A percentile compares a stretch with the other conserved stretches of the same genome.
phyloP scores from a whole-genome alignment of 1,140 invertebrate genomes.

The Hesperophylax magnus region DNA sequence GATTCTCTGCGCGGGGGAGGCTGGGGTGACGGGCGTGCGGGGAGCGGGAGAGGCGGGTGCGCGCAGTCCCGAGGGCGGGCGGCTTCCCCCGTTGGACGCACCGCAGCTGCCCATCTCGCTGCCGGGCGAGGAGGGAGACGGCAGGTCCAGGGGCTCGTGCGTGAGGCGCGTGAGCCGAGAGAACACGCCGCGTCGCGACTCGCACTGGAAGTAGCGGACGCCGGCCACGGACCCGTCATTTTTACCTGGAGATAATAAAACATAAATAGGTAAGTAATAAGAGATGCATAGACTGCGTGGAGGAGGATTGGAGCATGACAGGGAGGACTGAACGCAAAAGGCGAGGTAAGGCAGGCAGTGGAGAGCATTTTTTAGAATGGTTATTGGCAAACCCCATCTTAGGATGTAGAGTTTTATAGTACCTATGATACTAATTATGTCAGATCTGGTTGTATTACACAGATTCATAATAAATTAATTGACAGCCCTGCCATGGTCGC shows the following conservation, averaged over 20 bases:
- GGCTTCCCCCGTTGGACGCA: constrained; percentile 31
- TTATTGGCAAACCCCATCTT: too few relatives aligned
- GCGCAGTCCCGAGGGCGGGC: constrained; percentile 61
- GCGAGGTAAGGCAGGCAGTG: too few relatives aligned
- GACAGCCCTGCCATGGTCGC: too few relatives aligned
- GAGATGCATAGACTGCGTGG: too few relatives aligned
- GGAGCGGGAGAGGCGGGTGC: constrained; percentile 59
- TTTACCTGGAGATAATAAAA: constrained; percentile 79
- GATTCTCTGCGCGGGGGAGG: neutral
- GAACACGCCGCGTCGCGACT: constrained; percentile 94
- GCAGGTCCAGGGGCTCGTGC: constrained; percentile 74
- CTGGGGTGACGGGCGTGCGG: constrained; percentile 55
- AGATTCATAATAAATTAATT: too few relatives aligned
- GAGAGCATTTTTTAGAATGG: too few relatives aligned
- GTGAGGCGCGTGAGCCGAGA: constrained; percentile 92
- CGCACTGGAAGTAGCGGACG: constrained; percentile 94
- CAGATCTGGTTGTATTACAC: too few relatives aligned
- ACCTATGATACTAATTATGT: too few relatives aligned
- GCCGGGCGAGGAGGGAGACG: constrained; percentile 56
- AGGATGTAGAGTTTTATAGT: too few relatives aligned
- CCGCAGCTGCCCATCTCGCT: constrained; percentile 28
- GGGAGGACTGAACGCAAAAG: too few relatives aligned
- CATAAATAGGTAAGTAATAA: neutral
- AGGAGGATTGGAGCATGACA: too few relatives aligned
- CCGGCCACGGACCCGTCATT: constrained; percentile 97